These are phyloP conservation scores for Ptilorrhoa leucosticta DNA, from an alignment of 2,113 vertebrate genomes.

Conservation along the genomic window DNA sequence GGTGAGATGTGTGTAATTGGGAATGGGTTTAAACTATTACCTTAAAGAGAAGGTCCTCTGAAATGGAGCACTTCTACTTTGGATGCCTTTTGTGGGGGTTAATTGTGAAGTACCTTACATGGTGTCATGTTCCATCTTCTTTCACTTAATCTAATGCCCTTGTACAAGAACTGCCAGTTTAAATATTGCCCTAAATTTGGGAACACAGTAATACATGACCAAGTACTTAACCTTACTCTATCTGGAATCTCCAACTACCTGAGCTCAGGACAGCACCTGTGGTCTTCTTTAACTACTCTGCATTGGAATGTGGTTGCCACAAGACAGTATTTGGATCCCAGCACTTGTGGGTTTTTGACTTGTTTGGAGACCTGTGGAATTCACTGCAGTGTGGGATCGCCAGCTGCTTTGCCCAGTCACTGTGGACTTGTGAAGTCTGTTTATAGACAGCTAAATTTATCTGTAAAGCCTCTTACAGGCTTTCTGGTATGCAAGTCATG, in stretches of 20 bases:
- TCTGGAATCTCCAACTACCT: background rate
- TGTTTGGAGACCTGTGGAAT: background rate
- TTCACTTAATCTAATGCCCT: background rate
- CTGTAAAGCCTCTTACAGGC: background rate
- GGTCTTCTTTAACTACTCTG: background rate
- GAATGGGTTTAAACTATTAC: background rate
- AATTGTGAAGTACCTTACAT: background rate
- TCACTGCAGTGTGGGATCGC: background rate
- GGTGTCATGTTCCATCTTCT: background rate
- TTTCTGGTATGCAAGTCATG: background rate
- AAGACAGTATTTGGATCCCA: background rate
- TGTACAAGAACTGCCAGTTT: background rate
- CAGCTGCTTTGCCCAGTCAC: background rate
- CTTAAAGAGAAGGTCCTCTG: background rate
- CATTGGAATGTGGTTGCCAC: background rate
- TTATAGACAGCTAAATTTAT: slow-evolving; percentile 46
- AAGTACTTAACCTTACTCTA: background rate
- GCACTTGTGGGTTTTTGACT: background rate
- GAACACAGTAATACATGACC: background rate
- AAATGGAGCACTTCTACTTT: background rate
- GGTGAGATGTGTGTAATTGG: background rate
- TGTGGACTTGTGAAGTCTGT: background rate
- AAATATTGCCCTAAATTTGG: background rate
- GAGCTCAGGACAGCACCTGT: background rate
- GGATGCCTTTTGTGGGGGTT: background rate